These are phyloP conservation scores for Eciton burchellii DNA, from an alignment of 1,140 invertebrate genomes.

Conservation along the genomic window DNA sequence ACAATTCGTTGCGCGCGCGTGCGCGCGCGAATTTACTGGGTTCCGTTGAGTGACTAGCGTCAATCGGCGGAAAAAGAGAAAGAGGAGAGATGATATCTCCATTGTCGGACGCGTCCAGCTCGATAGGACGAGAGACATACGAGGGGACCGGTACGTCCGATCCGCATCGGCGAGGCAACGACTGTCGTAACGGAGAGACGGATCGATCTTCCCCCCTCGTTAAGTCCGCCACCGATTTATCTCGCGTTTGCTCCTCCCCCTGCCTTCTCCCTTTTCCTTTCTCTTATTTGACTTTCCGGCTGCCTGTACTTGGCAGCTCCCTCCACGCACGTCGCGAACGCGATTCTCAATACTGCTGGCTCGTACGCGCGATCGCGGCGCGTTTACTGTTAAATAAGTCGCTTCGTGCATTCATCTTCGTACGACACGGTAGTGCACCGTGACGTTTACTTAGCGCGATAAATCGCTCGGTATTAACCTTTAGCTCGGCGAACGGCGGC, in stretches of 20 bases:
- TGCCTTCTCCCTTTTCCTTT: not conserved
- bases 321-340: not conserved
- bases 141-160: conserved; percentile 8
- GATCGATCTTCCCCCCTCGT: conserved; percentile 45
- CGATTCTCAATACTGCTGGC: conserved; percentile 24
- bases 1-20: conserved; percentile 73
- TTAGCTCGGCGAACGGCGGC: conserved; percentile 27
- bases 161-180: conserved; percentile 22
- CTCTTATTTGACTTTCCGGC: not conserved
- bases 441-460: conserved; percentile 59
- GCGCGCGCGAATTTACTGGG: conserved; percentile 69
- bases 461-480: conserved; percentile 58
- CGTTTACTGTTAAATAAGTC: conserved; percentile 59
- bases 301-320: not conserved
- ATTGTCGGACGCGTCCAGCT: conserved; percentile 52
- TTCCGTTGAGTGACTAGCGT: conserved; percentile 68
- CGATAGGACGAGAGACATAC: conserved; percentile 25
- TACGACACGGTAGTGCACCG: conserved; percentile 46
- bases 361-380: conserved; percentile 22
- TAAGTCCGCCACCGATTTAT: conserved; percentile 58
- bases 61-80: conserved; percentile 5
- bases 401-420: conserved; percentile 57
- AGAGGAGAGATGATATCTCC: conserved; percentile 70
- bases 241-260: not conserved
- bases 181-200: conserved; percentile 18